Evolutionary conservation across 2,113 vertebrate genomes (phyloP), one percentile per base, ranked within the genome.

Genomic region (Myotis lucifugus): DNA sequence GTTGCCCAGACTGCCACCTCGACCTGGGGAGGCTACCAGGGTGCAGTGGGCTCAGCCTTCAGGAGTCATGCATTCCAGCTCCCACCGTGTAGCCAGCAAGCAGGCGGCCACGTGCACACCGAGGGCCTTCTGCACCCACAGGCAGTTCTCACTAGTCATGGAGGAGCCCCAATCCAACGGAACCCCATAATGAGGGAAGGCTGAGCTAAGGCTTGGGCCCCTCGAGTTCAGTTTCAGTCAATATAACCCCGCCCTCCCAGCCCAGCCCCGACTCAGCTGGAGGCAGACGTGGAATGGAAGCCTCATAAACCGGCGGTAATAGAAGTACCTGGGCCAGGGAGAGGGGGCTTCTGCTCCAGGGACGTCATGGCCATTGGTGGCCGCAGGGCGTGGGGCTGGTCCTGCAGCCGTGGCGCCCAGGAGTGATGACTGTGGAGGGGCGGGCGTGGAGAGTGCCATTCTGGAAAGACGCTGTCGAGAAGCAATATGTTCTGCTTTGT

Each of bases 271-370:
- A 97, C 98, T 98, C 98, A 98, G 97, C 88, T 97, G 98, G 97
- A 98, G 98, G 98, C 98, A 98, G 98, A 98, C 98, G 98, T 98
- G 98, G 98, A 98, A 99, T 98, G 98, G 98, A 98, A 98, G 98
- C 98, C 98, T 98, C 98, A 99, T 98, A 99, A 99, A 98, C 99
- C 99, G 98, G 98, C 99, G 99, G 98, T 99, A 99, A 96, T 99
- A 99, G 98, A 99, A 98, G 98, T 99, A 99, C 98, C 99, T 99
- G 98, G 99, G 99, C 99, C 99, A 99, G 98, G 99, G 98, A 93
- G 99, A 98, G 97, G 99, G 98, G 98, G 98, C 98, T 37, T 99
- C 99, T 95, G 98, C 98, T 97, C 98, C 98, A 95, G 98, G 98
- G 98, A 99, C 98, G 98, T 99, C 98, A 54, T 99, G 99, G 98